Conservation (phyloP, 1,140 invertebrate genomes). For the Trichomalopsis sarcophagae region DNA sequence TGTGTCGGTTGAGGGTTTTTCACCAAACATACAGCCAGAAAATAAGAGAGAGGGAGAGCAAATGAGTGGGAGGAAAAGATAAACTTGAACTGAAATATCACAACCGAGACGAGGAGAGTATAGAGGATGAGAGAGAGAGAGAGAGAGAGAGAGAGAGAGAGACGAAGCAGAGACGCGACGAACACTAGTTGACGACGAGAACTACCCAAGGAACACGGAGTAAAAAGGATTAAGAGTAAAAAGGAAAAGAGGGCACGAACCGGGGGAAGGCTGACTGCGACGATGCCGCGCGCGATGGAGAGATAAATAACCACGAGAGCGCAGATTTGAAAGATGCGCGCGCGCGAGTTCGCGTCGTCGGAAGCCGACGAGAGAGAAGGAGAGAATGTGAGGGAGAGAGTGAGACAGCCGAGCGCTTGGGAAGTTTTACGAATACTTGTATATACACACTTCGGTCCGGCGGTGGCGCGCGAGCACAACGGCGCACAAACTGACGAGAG, state of each 20-base stretch:
- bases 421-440: conserved; percentile 64
- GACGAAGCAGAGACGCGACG: conserved; percentile 48
- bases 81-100: conserved; percentile 15
- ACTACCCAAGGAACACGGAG: conserved; percentile 11
- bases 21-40: conserved; percentile 18
- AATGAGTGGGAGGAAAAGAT: conserved; percentile 42
- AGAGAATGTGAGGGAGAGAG: conserved; percentile 47
- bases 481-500: conserved; percentile 62
- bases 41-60: not conserved
- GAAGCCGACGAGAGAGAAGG: not conserved
- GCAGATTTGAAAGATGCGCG: not conserved
- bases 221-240: not conserved
- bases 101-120: conserved; percentile 37
- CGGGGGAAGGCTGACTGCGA: conserved; percentile 42
- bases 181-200: conserved; percentile 42
- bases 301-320: conserved; percentile 6
- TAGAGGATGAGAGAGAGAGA: not conserved
- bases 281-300: conserved; percentile 50
- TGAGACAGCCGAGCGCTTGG: conserved; percentile 56
- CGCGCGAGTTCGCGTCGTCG: not conserved
- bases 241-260: not conserved
- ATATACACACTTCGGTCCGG: conserved; percentile 71
- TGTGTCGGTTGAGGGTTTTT: conserved; percentile 37
- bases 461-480: conserved; percentile 70
- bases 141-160: conserved; percentile 44